These are phyloP conservation scores for Caenorhabditis becei DNA, from an alignment of 2,888 invertebrate species.

Conservation along the genomic window DNA sequence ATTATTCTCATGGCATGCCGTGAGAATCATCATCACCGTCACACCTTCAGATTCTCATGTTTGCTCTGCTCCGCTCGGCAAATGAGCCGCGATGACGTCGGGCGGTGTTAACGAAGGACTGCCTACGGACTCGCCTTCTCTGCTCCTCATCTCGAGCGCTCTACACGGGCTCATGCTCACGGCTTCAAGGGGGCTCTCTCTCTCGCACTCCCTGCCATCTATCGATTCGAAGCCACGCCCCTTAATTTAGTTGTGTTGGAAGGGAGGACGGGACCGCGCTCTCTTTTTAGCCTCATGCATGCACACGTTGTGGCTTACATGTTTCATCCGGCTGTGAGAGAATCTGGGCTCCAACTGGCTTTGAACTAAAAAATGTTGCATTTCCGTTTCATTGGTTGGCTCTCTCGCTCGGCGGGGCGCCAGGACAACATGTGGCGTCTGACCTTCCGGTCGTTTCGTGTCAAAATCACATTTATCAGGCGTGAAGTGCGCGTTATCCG, in stretches of 20 bases:
- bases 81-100: not conserved
- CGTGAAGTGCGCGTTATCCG: too few relatives aligned
- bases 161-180: conserved; percentile 23
- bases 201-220: conserved; percentile 8
- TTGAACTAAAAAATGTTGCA: conserved; percentile 4
- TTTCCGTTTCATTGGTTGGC: not conserved
- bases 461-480: too few relatives aligned
- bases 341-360: not conserved
- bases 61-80: not conserved
- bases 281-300: not conserved
- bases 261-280: conserved; percentile 18
- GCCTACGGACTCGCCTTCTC: conserved; percentile 11
- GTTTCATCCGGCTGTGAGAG: not conserved
- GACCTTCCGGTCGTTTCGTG: not conserved
- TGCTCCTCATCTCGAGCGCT: conserved; percentile 1
- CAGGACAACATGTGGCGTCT: not conserved
- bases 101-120: conserved; percentile 5
- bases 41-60: not conserved
- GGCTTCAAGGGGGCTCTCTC: conserved; percentile 28
- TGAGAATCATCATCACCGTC: not conserved
- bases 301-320: not conserved
- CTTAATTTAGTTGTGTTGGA: conserved; percentile 54
- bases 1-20: too few relatives aligned
- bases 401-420: not conserved
- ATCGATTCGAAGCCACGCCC: conserved; percentile 50